Base-by-base conservation (phyloP, 23 tunicate species). In the Ascidia mentula region DNA sequence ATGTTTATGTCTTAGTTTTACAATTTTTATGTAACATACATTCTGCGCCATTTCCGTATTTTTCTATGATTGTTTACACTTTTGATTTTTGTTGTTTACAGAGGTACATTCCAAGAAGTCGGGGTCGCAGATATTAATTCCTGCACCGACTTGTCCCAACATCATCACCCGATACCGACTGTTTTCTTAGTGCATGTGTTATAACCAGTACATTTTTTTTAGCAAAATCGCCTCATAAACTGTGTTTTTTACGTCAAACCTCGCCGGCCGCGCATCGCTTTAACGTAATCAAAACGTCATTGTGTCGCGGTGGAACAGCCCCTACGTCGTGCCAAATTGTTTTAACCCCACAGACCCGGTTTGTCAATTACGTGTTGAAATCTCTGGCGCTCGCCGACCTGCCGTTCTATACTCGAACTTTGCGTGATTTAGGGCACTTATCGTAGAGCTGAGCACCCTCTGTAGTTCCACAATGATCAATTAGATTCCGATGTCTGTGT, bases 341-440 rank as follows among this genome's bases (percentile, higher is more conserved):
- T 6, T 26, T 26, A 20, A 28, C 65, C 65, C 22, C 22, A 53
- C 65, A 53, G 13, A 26, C 22, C 28, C 65, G 65, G 65, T 53
- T 53, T 9, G 65, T 53, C 13, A 53, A 53, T 53, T 53, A 53
- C 13, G 65, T 53, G 13, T 53, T 53, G 28, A 26, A 12, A 3
- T 53, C 24, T 9, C 13, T 53, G 65, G 65, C 65, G 65, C 65
- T 53, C 65, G 65, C 65, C 22, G 65, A 26, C 65, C 65, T 53
- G 65, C 65, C 65, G 65, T 53, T 53, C 65, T 53, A 26, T 53
- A 5, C 65, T 53, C 65, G 65, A 53, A 53, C 65, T 53, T 53
- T 20, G 13, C 65, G 65, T 53, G n/a, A n/a, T 53, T 5, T 53
- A 53, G 65, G 24, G 65, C 65, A 53, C 65, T 53, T 53, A 53